phyloP scores from a whole-genome alignment of 2,113 vertebrate genomes.

The Danionella cerebrum region DNA sequence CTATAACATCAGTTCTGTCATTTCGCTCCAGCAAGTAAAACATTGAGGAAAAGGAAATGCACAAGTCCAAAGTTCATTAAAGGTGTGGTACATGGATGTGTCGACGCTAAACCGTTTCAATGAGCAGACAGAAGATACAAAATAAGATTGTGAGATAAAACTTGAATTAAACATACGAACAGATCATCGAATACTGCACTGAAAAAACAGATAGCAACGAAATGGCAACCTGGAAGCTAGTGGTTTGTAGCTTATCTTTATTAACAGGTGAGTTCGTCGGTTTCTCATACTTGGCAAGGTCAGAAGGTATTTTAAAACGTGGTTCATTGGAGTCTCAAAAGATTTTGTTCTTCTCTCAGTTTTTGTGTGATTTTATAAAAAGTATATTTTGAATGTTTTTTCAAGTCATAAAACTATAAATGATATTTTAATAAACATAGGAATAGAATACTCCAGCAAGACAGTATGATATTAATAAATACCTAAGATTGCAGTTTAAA shows the following conservation, averaged over 20 bases:
- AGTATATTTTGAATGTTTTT: too few relatives aligned
- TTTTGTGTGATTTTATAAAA: too few relatives aligned
- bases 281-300: not conserved
- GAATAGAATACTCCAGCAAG: too few relatives aligned
- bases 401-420: too few relatives aligned
- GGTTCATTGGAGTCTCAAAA: not conserved
- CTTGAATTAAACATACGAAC: not conserved
- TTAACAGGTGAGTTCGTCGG: conserved; percentile 15
- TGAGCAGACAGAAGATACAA: not conserved
- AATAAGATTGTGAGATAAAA: not conserved
- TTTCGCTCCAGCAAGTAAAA: not conserved
- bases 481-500: too few relatives aligned
- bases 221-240: conserved; percentile 18
- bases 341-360: not conserved
- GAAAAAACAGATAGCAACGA: not conserved
- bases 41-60: not conserved
- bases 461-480: too few relatives aligned
- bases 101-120: not conserved
- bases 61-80: not conserved
- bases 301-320: not conserved
- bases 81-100: not conserved
- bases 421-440: too few relatives aligned
- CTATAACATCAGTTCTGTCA: not conserved
- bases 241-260: conserved; percentile 3
- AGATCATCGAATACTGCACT: not conserved